Evolutionary conservation across 2,797 vertebrate genomes (phyloP).

Genomic region (Salmo trutta): DNA sequence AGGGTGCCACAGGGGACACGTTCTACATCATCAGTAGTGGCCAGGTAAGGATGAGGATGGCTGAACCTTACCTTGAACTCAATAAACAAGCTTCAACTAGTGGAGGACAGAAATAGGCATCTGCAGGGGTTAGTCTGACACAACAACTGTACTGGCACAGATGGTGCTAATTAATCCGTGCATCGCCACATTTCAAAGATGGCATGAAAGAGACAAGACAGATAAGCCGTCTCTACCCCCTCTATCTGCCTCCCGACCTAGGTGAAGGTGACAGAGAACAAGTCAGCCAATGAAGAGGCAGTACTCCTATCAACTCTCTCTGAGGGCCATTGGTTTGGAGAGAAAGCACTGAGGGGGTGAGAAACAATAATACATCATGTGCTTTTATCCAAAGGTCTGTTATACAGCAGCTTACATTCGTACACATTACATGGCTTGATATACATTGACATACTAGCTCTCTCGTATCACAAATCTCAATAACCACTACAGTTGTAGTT

Average conservation of each 20-base stretch:
- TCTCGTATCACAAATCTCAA: not conserved
- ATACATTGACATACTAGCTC: not conserved
- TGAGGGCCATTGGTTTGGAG: slow-evolving; percentile 75
- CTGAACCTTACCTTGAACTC: slow-evolving; percentile 24
- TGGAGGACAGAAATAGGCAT: slow-evolving; percentile 8
- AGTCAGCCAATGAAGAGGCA: slow-evolving; percentile 58
- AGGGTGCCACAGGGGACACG: slow-evolving; percentile 69
- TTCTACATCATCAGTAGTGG: slow-evolving; percentile 77
- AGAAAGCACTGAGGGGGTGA: slow-evolving; percentile 73
- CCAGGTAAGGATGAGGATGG: slow-evolving; percentile 63
- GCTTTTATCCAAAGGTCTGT: not conserved
- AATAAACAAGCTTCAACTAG: slow-evolving; percentile 24
- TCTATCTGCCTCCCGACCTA: slow-evolving; percentile 36
- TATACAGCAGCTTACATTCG: not conserved
- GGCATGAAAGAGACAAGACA: not conserved
- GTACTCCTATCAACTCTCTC: slow-evolving; percentile 60
- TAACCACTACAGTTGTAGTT: not conserved
- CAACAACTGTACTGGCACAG: slow-evolving; percentile 18
- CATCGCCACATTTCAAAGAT: not conserved
- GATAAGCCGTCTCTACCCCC: not conserved
- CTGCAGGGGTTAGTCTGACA: not conserved
- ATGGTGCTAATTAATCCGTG: slow-evolving; percentile 40
- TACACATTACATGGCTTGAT: not conserved
- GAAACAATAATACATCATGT: slow-evolving; percentile 12
- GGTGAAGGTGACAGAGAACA: slow-evolving; percentile 75